phyloP scores from a whole-genome alignment of 2,113 vertebrate species.

The Gila orcuttii region DNA sequence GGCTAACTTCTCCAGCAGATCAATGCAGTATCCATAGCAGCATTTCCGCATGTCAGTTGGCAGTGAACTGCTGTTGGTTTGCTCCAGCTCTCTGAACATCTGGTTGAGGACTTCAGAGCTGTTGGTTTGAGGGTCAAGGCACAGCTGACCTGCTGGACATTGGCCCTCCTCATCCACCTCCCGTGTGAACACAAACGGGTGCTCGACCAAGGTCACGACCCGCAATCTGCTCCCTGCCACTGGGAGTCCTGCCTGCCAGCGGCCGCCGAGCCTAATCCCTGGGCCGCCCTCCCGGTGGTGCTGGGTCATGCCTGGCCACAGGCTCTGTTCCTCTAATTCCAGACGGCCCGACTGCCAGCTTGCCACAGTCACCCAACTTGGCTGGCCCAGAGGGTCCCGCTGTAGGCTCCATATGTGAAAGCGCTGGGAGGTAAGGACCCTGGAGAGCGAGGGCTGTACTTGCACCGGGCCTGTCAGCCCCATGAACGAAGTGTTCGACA shows the following conservation, averaged over 20 bases:
- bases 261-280: conserved; percentile 62
- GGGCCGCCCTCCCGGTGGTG: conserved; percentile 38
- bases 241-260: conserved; percentile 72
- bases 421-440: conserved; percentile 87
- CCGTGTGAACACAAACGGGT: conserved; percentile 91
- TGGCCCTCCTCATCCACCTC: conserved; percentile 91
- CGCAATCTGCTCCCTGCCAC: conserved; percentile 80
- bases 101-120: conserved; percentile 81
- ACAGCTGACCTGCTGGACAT: conserved; percentile 92
- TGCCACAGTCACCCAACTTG: conserved; percentile 91
- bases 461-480: conserved; percentile 89
- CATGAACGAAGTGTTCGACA: conserved; percentile 91
- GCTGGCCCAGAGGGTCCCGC: conserved; percentile 89
- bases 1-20: conserved; percentile 89
- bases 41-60: conserved; percentile 87
- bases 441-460: conserved; percentile 81
- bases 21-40: conserved; percentile 95
- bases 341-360: conserved; percentile 88
- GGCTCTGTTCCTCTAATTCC: conserved; percentile 84
- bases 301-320: conserved; percentile 86
- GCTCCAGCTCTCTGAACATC: conserved; percentile 88
- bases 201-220: conserved; percentile 93
- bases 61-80: conserved; percentile 82
- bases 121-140: conserved; percentile 90
- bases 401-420: conserved; percentile 97